Evolutionary conservation across 2,113 vertebrate species (phyloP).

Genomic region (Telmatochromis bifrenatus): DNA sequence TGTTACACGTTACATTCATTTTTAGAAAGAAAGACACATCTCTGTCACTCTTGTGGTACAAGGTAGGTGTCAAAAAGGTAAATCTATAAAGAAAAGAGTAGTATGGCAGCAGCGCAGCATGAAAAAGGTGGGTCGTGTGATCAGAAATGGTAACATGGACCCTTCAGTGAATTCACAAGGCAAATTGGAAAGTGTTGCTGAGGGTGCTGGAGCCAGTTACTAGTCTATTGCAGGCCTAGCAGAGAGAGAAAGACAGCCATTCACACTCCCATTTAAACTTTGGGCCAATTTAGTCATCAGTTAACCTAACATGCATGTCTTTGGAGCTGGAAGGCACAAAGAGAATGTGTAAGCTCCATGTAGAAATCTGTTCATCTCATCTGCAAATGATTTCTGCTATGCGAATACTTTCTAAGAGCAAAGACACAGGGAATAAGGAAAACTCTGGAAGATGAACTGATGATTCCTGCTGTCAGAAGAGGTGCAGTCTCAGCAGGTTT

Average conservation of each 20-base stretch:
- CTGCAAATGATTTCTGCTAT: not conserved
- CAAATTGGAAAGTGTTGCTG: not conserved
- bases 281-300: not conserved
- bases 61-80: not conserved
- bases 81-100: not conserved
- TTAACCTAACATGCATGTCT: not conserved
- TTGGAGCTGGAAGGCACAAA: not conserved
- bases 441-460: not conserved
- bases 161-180: not conserved
- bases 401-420: not conserved
- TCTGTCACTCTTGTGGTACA: not conserved
- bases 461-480: not conserved
- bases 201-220: not conserved
- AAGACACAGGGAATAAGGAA: not conserved
- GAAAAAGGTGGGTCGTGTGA: not conserved
- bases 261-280: not conserved
- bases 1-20: not conserved
- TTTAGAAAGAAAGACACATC: not conserved
- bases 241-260: not conserved
- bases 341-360: not conserved
- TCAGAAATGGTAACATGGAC: not conserved
- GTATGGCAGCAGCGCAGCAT: not conserved
- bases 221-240: not conserved
- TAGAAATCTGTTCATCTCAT: not conserved
- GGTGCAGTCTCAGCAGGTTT: not conserved